phyloP scores from a whole-genome alignment of 2,888 invertebrate genomes.

The Euplexia lucipara region DNA sequence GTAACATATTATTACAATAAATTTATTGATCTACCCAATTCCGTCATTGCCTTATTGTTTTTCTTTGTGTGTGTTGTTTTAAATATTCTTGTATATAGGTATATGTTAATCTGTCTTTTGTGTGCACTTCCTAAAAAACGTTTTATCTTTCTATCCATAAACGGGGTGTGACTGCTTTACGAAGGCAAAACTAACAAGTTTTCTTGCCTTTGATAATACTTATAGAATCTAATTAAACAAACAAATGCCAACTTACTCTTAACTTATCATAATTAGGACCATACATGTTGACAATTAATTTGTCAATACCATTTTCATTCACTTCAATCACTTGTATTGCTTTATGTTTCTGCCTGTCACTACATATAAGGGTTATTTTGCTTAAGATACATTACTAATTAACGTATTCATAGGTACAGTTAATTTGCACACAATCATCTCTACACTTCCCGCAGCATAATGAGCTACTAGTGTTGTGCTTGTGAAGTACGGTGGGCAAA shows the following conservation, averaged over 20 bases:
- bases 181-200: too few relatives aligned
- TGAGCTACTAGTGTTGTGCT: not conserved
- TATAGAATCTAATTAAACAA: not conserved
- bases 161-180: too few relatives aligned
- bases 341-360: slow-evolving; percentile 9
- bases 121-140: too few relatives aligned
- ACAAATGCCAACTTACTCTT: slow-evolving; percentile 4
- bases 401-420: slow-evolving; percentile 9
- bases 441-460: slow-evolving; percentile 15
- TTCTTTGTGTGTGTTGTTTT: too few relatives aligned
- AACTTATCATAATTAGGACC: slow-evolving; percentile 15
- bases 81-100: too few relatives aligned
- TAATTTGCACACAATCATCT: slow-evolving; percentile 57
- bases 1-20: too few relatives aligned
- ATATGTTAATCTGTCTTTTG: too few relatives aligned
- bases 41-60: too few relatives aligned
- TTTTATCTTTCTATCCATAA: too few relatives aligned
- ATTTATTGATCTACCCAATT: too few relatives aligned
- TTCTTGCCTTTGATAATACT: too few relatives aligned
- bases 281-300: slow-evolving; percentile 16
- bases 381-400: slow-evolving; percentile 25
- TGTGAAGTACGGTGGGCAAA: not conserved
- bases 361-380: slow-evolving; percentile 34
- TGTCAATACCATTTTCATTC: slow-evolving; percentile 19
- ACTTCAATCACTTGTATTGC: not conserved